phyloP scores from a whole-genome alignment of 2,888 invertebrate species.

The Orthosia cruda region DNA sequence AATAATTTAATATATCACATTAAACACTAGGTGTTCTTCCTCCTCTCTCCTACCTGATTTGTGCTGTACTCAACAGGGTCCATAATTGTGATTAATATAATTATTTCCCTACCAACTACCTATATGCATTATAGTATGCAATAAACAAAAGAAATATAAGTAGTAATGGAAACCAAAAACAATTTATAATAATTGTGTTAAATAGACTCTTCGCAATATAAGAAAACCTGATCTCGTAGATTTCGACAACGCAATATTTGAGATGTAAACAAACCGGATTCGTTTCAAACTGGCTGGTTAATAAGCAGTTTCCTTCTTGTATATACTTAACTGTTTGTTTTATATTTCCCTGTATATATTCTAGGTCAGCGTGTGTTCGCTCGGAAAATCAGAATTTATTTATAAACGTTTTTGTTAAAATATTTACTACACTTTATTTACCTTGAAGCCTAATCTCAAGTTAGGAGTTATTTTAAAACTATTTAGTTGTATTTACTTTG shows the following conservation, averaged over 20 bases:
- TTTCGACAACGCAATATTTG: slow-evolving; percentile 21
- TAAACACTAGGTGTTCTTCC: too few relatives aligned
- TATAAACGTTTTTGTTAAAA: neutral
- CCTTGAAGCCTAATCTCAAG: neutral
- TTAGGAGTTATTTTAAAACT: neutral
- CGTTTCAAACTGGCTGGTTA: slow-evolving; percentile 40
- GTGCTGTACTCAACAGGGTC: too few relatives aligned
- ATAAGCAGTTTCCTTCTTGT: slow-evolving; percentile 55
- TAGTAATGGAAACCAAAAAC: neutral
- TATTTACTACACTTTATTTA: neutral
- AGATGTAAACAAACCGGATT: slow-evolving; percentile 50
- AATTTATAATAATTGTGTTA: neutral
- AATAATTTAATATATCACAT: too few relatives aligned
- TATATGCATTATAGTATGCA: too few relatives aligned
- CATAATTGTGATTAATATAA: too few relatives aligned
- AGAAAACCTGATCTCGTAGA: neutral
- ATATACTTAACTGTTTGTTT: slow-evolving; percentile 7
- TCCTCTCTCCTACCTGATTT: too few relatives aligned
- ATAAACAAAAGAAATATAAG: too few relatives aligned
- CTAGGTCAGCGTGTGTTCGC: slow-evolving; percentile 21
- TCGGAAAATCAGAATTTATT: slow-evolving; percentile 28
- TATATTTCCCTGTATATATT: slow-evolving; percentile 30
- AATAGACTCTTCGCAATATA: neutral
- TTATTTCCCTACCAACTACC: too few relatives aligned
- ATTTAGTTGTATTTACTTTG: neutral